phyloP scores from a whole-genome alignment of 2,888 invertebrate genomes.

The Leucophenga montana region DNA sequence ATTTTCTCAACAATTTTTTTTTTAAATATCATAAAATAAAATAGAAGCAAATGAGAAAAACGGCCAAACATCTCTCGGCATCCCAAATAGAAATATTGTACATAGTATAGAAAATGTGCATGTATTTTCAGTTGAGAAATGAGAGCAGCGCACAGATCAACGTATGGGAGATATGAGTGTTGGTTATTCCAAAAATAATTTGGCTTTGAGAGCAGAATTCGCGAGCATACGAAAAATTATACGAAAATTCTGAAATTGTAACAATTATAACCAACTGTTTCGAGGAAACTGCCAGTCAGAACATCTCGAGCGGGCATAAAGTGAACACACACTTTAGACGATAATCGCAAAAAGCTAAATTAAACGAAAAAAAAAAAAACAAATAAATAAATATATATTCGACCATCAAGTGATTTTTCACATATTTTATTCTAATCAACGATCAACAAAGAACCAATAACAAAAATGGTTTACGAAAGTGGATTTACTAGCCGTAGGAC shows the following conservation, averaged over 20 bases:
- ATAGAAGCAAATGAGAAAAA: too few species aligned
- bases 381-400: constrained; percentile 29
- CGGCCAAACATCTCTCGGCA: too few species aligned
- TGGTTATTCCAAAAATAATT: constrained; percentile 73
- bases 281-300: constrained; percentile 63
- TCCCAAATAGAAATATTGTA: too few species aligned
- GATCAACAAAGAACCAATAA: constrained; percentile 39
- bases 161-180: constrained; percentile 52
- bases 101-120: too few species aligned
- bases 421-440: constrained; percentile 35
- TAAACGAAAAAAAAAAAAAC: constrained; percentile 44
- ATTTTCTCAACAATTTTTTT: not conserved
- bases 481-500: constrained; percentile 92
- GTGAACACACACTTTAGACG: constrained; percentile 68
- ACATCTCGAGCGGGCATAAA: constrained; percentile 73
- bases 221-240: constrained; percentile 36
- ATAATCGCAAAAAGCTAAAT: constrained; percentile 46
- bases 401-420: constrained; percentile 50
- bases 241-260: constrained; percentile 45
- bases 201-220: constrained; percentile 56
- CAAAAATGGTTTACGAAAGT: constrained; percentile 92
- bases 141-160: not conserved
- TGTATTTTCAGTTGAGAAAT: not conserved
- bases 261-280: constrained; percentile 68
- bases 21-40: too few species aligned